phyloP scores from a whole-genome alignment of 2,113 vertebrate species.

The Vulpes vulpes region DNA sequence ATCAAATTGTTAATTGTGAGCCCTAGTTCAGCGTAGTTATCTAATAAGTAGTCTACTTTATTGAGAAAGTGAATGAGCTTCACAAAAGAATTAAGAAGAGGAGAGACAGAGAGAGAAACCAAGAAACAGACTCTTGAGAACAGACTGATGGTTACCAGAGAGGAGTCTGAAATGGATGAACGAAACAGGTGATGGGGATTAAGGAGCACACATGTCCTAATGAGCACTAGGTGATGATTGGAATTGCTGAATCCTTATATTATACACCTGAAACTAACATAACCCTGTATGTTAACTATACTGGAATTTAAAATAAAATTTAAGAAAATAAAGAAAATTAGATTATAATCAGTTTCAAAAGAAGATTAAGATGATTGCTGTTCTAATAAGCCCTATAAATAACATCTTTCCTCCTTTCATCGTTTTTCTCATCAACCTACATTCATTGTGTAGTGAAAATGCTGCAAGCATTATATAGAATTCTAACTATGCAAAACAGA shows the following conservation, averaged over 20 bases:
- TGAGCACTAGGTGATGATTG: background rate
- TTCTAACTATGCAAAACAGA: background rate
- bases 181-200: background rate
- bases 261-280: background rate
- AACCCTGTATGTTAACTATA: background rate
- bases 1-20: background rate
- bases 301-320: background rate
- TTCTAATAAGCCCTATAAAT: background rate
- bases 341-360: background rate
- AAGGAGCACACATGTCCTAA: background rate
- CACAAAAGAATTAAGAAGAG: background rate
- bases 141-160: background rate
- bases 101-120: too few species aligned
- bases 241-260: background rate
- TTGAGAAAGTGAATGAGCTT: conserved; percentile 22
- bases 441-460: background rate
- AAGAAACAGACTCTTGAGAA: background rate
- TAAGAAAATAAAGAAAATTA: background rate
- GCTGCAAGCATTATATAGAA: background rate
- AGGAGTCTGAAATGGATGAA: background rate
- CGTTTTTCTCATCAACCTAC: background rate
- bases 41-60: background rate
- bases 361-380: background rate
- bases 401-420: background rate
- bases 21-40: background rate